Evolutionary conservation across 1,140 invertebrate genomes (phyloP).

Genomic region (Lordiphosa mommai): DNA sequence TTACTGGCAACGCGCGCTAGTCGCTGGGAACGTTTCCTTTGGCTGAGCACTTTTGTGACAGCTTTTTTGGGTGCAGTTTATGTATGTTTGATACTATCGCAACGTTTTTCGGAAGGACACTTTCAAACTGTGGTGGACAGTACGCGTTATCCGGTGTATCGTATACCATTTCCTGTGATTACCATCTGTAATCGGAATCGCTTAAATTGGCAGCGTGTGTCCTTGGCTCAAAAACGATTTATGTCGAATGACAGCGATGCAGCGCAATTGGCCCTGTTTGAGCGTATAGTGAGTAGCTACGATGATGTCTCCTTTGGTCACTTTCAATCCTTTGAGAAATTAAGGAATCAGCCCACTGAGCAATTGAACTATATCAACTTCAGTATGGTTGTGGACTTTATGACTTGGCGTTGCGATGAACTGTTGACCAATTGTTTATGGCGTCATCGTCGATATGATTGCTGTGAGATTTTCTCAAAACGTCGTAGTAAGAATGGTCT

Average conservation of each 20-base stretch:
- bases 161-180: conserved; percentile 70
- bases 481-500: conserved; percentile 81
- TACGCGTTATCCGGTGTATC: conserved; percentile 64
- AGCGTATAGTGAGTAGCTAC: conserved; percentile 46
- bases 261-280: conserved; percentile 38
- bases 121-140: conserved; percentile 73
- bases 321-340: conserved; percentile 54
- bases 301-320: conserved; percentile 56
- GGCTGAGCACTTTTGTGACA: conserved; percentile 57
- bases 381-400: conserved; percentile 59
- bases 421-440: conserved; percentile 60
- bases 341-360: conserved; percentile 39
- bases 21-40: conserved; percentile 60
- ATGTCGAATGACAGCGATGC: conserved; percentile 45
- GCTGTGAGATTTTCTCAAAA: conserved; percentile 69
- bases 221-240: conserved; percentile 46
- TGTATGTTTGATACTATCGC: conserved; percentile 64
- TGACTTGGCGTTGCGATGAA: conserved; percentile 72
- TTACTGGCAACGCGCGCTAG: conserved; percentile 45
- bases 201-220: conserved; percentile 64
- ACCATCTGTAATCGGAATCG: conserved; percentile 77
- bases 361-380: conserved; percentile 61
- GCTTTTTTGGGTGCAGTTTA: conserved; percentile 66
- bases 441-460: conserved; percentile 50
- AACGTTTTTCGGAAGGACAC: conserved; percentile 55